Percentiles rank a stretch among this genome's conserved stretches.
Conservation (phyloP, 2,797 vertebrate species). For the Percopsis omiscomaycus region DNA sequence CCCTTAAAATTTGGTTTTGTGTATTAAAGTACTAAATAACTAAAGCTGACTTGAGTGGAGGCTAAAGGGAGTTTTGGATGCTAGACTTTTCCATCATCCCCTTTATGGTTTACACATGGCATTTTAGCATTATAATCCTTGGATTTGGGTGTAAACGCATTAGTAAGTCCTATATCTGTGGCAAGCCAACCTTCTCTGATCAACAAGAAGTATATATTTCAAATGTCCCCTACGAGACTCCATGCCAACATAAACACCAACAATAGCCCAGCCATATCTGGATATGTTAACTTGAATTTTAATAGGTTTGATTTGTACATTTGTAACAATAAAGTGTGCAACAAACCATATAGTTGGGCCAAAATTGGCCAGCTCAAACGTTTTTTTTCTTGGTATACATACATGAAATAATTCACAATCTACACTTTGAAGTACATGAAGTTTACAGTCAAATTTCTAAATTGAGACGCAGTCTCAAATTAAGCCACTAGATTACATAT, state of each 20-base stretch:
- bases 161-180: too few relatives aligned
- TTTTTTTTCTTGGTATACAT: conserved; percentile 63
- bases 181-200: too few relatives aligned
- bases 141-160: too few relatives aligned
- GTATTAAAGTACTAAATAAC: too few relatives aligned
- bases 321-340: conserved; percentile 72
- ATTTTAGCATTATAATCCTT: too few relatives aligned
- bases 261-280: neutral
- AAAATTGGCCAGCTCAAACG: conserved; percentile 60
- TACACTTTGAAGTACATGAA: conserved; percentile 74
- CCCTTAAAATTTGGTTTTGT: too few relatives aligned
- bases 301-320: conserved; percentile 75
- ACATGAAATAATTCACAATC: conserved; percentile 77
- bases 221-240: too few relatives aligned
- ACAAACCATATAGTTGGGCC: conserved; percentile 65
- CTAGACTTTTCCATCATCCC: too few relatives aligned
- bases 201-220: too few relatives aligned
- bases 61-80: too few relatives aligned
- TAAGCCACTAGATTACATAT: conserved; percentile 70
- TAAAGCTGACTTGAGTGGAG: too few relatives aligned
- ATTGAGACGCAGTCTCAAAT: conserved; percentile 72
- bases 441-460: conserved; percentile 69
- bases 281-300: conserved; percentile 62
- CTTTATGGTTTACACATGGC: too few relatives aligned
- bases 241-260: neutral